These are phyloP conservation scores for Laspeyria flexula DNA, from an alignment of 2,888 invertebrate species.

Conservation along the genomic window DNA sequence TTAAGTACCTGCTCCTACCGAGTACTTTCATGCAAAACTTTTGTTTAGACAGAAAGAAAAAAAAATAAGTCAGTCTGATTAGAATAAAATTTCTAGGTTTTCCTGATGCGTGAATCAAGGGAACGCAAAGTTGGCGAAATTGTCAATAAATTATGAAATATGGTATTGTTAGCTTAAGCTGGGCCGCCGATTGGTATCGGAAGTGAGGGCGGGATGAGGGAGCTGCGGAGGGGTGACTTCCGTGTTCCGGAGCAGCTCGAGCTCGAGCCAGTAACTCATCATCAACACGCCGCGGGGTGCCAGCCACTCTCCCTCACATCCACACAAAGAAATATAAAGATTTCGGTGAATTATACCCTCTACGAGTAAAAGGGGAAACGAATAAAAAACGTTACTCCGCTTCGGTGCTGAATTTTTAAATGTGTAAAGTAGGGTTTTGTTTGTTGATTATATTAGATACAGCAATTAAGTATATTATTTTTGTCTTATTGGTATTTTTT, in stretches of 20 bases:
- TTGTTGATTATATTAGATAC: slow-evolving; percentile 14
- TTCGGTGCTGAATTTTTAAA: slow-evolving; percentile 30
- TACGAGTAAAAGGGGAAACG: slow-evolving; percentile 67
- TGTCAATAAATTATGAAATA: slow-evolving; percentile 77
- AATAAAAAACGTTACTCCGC: slow-evolving; percentile 33
- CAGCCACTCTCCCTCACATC: slow-evolving; percentile 61
- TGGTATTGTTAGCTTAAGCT: slow-evolving; percentile 61
- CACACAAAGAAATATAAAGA: slow-evolving; percentile 79
- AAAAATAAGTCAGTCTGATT: no score
- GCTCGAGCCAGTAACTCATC: slow-evolving; percentile 80
- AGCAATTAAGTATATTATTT: slow-evolving; percentile 1
- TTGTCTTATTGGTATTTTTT: slow-evolving; percentile 1
- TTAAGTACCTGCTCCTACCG: no score
- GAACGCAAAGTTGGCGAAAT: slow-evolving; percentile 27
- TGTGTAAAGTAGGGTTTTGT: slow-evolving; percentile 25
- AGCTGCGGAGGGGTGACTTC: slow-evolving; percentile 75
- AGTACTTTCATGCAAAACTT: no score
- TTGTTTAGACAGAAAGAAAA: no score
- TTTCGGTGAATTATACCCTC: slow-evolving; percentile 79
- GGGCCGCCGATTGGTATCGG: slow-evolving; percentile 78
- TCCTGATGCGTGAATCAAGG: not conserved
- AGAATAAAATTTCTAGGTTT: no score
- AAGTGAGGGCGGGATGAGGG: slow-evolving; percentile 71
- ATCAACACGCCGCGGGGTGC: slow-evolving; percentile 75
- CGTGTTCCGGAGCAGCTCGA: slow-evolving; percentile 62